Base-by-base conservation (phyloP, 2,888 invertebrate genomes). In the Thera britannica region DNA sequence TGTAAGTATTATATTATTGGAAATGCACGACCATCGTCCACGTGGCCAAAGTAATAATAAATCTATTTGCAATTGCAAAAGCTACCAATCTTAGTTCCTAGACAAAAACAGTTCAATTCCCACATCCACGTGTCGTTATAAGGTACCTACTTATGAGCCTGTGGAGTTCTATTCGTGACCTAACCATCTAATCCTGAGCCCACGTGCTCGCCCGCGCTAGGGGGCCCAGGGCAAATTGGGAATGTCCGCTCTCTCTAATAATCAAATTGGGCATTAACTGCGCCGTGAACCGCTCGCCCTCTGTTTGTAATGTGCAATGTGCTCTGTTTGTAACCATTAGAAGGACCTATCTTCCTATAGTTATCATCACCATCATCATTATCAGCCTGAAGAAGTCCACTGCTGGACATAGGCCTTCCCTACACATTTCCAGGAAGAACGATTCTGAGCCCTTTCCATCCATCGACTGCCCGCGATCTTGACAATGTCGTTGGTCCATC, bases 181-280 rank as follows among this genome's bases (percentile, higher is more conserved):
- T 62, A 62, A 58, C 68, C 61, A 58, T 58, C 54, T 62, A 65
- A 58, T 65, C 58, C 67, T 48, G 67, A 72, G 69, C 74, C 80
- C 77, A 79, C 76, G 76, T 77, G 79, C 76, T 72, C 76, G 76
- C 70, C 72, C 58, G 68, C 73, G 74, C 74, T 72, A 83, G 84
- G 89, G 90, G 90, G 83, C 79, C 80, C 78, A 72, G 65, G 48
- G 64, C 83, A 87, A 90, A 92, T 90, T 91, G 92, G 83, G 75
- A 76, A 90, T 90, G 85, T 92, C 92, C 92, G 92, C 88, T 88
- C 86, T 86, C 82, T 83, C 83, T 84, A 84, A 65, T 68, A 68
- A 89, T 89, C 84, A 84, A 86, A 87, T 87, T 83, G 84, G 82
- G 79, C 79, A 77, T 77, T 80, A 79, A 83, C 82, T 82, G 76